Evolutionary conservation across 1,140 invertebrate species (phyloP).

Genomic region (Aleiodes sp.): DNA sequence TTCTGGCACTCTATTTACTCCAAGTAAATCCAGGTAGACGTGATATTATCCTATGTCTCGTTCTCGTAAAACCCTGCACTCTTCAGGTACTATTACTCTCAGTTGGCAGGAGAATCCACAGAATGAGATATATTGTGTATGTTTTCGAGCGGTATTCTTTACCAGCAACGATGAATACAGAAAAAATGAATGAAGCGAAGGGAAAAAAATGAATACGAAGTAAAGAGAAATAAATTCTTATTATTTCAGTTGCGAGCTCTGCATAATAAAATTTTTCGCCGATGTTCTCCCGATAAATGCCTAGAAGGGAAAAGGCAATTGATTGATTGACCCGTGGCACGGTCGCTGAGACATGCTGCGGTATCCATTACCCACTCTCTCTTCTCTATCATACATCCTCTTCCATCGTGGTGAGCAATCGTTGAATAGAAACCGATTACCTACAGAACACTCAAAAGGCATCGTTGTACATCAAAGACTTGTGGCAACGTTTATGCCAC

Average conservation of each 20-base stretch:
- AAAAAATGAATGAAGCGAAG: too few species aligned
- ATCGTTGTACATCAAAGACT: background rate
- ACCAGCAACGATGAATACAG: background rate
- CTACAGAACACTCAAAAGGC: background rate
- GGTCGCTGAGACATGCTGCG: conserved; percentile 3
- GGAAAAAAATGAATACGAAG: too few species aligned
- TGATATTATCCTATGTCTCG: conserved; percentile 42
- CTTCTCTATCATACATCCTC: background rate
- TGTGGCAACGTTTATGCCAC: background rate
- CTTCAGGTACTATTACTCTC: conserved; percentile 12
- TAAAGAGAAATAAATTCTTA: too few species aligned
- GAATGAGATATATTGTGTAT: background rate
- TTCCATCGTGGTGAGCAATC: background rate
- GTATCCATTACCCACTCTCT: background rate
- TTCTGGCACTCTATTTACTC: conserved; percentile 43
- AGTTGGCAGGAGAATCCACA: conserved; percentile 6
- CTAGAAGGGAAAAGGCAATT: background rate
- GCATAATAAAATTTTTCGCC: conserved; percentile 3
- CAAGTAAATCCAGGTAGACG: conserved; percentile 49
- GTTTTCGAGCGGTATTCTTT: too few species aligned
- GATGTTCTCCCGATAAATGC: background rate
- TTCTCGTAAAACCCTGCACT: background rate
- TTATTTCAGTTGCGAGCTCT: too few species aligned
- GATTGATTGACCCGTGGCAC: conserved; percentile 1
- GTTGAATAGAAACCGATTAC: background rate